These are phyloP conservation scores for Sphenopsis melanotis DNA, from an alignment of 2,797 vertebrate genomes.

Conservation along the genomic window DNA sequence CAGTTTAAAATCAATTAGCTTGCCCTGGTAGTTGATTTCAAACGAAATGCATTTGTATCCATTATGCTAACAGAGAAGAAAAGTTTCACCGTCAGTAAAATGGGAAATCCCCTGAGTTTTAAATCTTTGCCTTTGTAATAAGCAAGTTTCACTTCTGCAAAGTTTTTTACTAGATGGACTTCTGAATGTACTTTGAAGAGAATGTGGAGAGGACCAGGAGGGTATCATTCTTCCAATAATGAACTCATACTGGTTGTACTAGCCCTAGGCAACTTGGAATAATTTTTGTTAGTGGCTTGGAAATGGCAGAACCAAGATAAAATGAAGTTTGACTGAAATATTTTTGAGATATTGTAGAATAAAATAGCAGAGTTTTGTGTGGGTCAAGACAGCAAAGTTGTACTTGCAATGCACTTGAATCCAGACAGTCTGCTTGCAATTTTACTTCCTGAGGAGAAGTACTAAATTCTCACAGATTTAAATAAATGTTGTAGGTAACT, in stretches of 20 bases:
- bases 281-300: background rate
- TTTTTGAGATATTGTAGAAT: background rate
- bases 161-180: background rate
- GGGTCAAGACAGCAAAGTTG: background rate
- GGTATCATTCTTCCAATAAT: background rate
- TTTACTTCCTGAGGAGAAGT: background rate
- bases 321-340: background rate
- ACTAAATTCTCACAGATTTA: constrained; percentile 28
- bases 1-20: background rate
- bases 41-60: background rate
- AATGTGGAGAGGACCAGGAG: background rate
- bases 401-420: background rate
- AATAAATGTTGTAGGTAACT: constrained; percentile 1
- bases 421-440: background rate
- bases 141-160: background rate
- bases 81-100: background rate
- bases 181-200: background rate
- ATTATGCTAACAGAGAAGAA: background rate
- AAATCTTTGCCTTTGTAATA: background rate
- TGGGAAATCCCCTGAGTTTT: background rate
- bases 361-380: background rate
- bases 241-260: background rate
- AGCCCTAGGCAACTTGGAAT: background rate
- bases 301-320: background rate
- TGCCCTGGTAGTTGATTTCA: background rate